Conservation (phyloP, 2,888 invertebrate species). For the Acheta domesticus region DNA sequence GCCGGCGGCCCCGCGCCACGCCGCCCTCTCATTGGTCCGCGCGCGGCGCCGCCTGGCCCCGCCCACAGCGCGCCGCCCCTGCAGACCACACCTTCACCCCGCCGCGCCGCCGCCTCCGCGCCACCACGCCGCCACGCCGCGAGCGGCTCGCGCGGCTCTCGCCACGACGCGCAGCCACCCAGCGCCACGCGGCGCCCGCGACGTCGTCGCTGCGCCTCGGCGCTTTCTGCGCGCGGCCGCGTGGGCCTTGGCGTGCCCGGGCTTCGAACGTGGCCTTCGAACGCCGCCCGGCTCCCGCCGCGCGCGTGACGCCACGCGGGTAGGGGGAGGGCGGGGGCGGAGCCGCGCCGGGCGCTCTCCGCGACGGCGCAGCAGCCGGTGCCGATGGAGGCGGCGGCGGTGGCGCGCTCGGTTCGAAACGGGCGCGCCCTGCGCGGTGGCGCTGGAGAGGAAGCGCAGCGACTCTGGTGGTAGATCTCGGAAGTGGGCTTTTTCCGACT, state of each 20-base stretch:
- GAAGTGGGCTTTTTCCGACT: too few relatives aligned
- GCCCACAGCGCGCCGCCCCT: constrained; percentile 27
- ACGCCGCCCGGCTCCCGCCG: neutral
- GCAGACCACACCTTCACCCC: neutral
- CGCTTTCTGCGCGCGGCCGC: neutral
- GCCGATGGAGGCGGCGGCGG: too few relatives aligned
- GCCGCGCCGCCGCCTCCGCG: constrained; percentile 2
- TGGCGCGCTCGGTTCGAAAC: too few relatives aligned
- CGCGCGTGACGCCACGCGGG: neutral
- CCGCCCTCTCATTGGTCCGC: constrained; percentile 29
- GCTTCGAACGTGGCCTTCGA: neutral
- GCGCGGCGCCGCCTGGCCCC: constrained; percentile 27
- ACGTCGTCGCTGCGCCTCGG: neutral
- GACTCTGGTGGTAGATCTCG: too few relatives aligned
- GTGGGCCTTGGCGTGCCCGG: neutral
- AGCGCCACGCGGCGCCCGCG: neutral
- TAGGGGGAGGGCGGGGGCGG: neutral
- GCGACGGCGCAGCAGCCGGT: too few relatives aligned
- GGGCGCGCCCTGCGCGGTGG: too few relatives aligned
- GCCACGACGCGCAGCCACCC: neutral
- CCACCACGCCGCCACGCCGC: constrained; percentile 1
- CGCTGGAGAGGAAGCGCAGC: too few relatives aligned
- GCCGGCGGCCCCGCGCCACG: constrained; percentile 29
- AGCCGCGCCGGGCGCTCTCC: neutral
- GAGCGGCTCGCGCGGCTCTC: neutral